phyloP scores from a whole-genome alignment of 2,113 vertebrate species.

The Silurus asotus region DNA sequence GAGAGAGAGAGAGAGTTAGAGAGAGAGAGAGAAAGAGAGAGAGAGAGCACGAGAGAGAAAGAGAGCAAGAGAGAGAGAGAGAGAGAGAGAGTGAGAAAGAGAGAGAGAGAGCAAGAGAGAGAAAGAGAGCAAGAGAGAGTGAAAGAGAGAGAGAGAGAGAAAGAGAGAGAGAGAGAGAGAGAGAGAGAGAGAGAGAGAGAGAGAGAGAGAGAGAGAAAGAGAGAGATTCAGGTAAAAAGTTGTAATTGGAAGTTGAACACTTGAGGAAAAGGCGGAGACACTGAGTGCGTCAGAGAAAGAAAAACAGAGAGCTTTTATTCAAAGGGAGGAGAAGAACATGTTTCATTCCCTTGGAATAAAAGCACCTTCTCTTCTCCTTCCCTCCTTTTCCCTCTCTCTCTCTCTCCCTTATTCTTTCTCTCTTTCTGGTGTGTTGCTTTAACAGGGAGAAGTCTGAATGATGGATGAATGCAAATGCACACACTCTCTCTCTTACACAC shows the following conservation, averaged over 20 bases:
- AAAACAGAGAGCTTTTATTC: constrained; percentile 36
- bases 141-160: not conserved
- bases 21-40: not conserved
- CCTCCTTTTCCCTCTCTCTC: not conserved
- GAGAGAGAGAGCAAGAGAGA: no score
- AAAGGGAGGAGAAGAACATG: constrained; percentile 49
- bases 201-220: not conserved
- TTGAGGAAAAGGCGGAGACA: not conserved
- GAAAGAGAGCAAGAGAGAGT: constrained; percentile 16
- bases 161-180: not conserved
- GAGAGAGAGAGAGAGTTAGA: not conserved
- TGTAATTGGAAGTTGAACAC: not conserved
- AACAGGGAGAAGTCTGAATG: not conserved
- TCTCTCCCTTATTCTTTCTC: constrained; percentile 38
- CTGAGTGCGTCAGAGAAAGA: not conserved
- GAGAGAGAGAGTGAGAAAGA: not conserved
- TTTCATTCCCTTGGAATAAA: not conserved
- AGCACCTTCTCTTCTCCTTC: not conserved
- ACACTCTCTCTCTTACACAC: not conserved
- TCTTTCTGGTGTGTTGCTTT: constrained; percentile 11
- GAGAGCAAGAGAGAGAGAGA: constrained; percentile 18
- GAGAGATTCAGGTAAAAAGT: not conserved
- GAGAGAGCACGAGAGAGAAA: not conserved
- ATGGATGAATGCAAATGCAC: constrained; percentile 8
- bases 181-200: constrained; percentile 14